Conservation (phyloP, 2,888 invertebrate genomes). For the Drosophila meridiana region DNA sequence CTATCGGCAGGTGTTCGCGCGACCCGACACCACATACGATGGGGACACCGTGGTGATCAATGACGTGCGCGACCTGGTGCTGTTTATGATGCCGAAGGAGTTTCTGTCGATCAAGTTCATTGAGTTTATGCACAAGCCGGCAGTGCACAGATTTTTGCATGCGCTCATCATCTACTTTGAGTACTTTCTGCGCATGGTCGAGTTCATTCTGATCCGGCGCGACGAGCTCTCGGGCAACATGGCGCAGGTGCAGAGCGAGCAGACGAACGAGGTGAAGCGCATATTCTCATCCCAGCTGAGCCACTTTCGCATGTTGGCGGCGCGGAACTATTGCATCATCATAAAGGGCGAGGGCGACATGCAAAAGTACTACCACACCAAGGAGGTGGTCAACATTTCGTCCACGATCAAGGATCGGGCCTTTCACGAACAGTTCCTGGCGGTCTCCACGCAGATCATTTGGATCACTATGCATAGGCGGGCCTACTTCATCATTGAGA, state of each 20-base stretch:
- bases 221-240: conserved; percentile 75
- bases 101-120: conserved; percentile 8
- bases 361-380: conserved; percentile 24
- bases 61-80: conserved; percentile 27
- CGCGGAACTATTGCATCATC: conserved; percentile 53
- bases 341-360: conserved; percentile 16
- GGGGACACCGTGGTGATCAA: conserved; percentile 14
- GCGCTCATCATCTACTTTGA: conserved; percentile 83
- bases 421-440: conserved; percentile 34
- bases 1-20: conserved; percentile 11
- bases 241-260: conserved; percentile 76
- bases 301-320: conserved; percentile 81
- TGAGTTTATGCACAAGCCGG: conserved; percentile 9
- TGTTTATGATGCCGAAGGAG: conserved; percentile 25
- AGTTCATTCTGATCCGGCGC: conserved; percentile 79
- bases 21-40: conserved; percentile 3
- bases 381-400: conserved; percentile 12
- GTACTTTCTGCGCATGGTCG: conserved; percentile 80
- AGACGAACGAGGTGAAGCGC: conserved; percentile 75
- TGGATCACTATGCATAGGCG: conserved; percentile 56
- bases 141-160: conserved; percentile 62
- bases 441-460: conserved; percentile 68
- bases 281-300: conserved; percentile 75
- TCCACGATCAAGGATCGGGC: conserved; percentile 20
- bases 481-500: conserved; percentile 72